Conservation (phyloP, 2,113 vertebrate species). For the Irena cyanogastra region DNA sequence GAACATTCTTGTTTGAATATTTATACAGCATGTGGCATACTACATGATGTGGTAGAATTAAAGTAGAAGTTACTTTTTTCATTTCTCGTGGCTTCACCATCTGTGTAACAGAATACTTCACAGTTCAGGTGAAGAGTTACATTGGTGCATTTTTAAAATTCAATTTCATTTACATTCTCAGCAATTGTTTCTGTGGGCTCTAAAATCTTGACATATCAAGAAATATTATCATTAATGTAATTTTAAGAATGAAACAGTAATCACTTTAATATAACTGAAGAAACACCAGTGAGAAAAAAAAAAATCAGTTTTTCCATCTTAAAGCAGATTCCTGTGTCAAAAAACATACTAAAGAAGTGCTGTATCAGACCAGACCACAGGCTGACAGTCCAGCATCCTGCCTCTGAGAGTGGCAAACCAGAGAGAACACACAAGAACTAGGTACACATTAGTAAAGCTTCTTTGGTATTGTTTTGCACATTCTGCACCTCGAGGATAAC, state of each 20-base stretch:
- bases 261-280: neutral
- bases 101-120: neutral
- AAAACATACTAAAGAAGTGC: neutral
- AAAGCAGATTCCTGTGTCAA: neutral
- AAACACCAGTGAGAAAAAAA: neutral
- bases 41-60: neutral
- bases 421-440: rapidly evolving
- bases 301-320: neutral
- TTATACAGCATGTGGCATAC: neutral
- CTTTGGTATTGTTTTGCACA: neutral
- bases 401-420: neutral
- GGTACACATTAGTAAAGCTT: neutral
- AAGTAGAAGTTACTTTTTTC: neutral
- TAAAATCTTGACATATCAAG: neutral
- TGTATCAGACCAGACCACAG: neutral
- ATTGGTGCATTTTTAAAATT: neutral
- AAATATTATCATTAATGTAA: neutral
- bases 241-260: neutral
- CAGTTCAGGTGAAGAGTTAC: neutral
- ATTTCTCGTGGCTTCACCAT: neutral
- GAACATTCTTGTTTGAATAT: neutral
- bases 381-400: neutral
- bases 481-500: neutral
- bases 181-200: neutral
- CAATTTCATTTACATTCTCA: neutral